Conservation (phyloP, 2,888 invertebrate species). For the Xanthostigma xanthostigma region DNA sequence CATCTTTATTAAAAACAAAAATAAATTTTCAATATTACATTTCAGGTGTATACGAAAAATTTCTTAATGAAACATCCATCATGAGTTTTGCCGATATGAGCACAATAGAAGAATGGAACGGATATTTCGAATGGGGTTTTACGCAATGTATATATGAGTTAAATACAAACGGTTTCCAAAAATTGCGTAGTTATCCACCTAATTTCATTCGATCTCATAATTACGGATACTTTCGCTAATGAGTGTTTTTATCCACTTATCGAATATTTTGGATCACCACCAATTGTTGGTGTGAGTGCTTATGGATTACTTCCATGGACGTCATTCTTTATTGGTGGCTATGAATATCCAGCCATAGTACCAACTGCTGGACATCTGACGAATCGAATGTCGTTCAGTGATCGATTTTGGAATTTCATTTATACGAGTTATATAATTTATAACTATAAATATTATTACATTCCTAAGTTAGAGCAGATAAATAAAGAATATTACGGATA, state of each 20-base stretch:
- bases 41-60: too few relatives aligned
- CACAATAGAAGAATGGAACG: too few relatives aligned
- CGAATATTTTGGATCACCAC: not conserved
- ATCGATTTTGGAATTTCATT: conserved; percentile 1
- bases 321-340: not conserved
- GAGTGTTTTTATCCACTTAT: conserved; percentile 3
- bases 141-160: too few relatives aligned
- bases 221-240: not conserved
- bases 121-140: too few relatives aligned
- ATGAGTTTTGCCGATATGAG: too few relatives aligned
- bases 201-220: not conserved
- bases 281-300: not conserved
- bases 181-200: too few relatives aligned
- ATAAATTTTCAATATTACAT: too few relatives aligned
- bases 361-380: not conserved
- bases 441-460: too few relatives aligned
- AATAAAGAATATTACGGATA: not conserved
- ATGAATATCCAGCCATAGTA: not conserved
- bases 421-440: not conserved
- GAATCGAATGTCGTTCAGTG: conserved; percentile 1
- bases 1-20: too few relatives aligned
- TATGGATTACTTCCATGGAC: not conserved
- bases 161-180: too few relatives aligned
- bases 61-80: too few relatives aligned
- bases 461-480: not conserved